Conservation (phyloP, 2,113 vertebrate genomes). For the Pangasianodon hypophthalmus region DNA sequence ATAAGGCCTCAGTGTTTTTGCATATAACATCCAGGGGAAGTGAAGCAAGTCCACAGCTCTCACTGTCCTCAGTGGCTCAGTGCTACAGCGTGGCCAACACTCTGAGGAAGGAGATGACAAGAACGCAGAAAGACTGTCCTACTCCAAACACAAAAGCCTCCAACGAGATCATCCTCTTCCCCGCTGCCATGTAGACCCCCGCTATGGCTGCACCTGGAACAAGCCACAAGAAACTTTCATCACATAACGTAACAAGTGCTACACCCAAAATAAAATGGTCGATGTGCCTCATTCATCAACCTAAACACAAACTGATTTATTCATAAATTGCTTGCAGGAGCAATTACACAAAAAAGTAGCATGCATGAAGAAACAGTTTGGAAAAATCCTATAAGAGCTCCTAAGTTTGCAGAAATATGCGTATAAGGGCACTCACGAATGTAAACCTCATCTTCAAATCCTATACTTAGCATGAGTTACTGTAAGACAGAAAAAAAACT, state of each 20-base stretch:
- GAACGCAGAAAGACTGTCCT: slow-evolving; percentile 89
- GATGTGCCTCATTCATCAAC: not conserved
- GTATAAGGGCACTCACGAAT: not conserved
- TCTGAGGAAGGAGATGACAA: slow-evolving; percentile 90
- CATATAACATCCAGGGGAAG: slow-evolving; percentile 50
- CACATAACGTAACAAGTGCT: not conserved
- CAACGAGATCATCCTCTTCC: slow-evolving; percentile 91
- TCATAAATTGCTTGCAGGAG: not conserved
- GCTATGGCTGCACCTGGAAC: slow-evolving; percentile 89
- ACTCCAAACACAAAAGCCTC: slow-evolving; percentile 91
- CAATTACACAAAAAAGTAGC: not conserved
- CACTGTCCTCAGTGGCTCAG: not conserved
- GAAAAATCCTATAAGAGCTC: not conserved
- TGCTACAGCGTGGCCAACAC: slow-evolving; percentile 91
- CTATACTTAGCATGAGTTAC: not conserved
- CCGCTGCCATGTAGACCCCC: slow-evolving; percentile 93
- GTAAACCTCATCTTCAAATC: not conserved
- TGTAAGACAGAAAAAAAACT: not conserved
- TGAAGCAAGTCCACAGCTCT: slow-evolving; percentile 21
- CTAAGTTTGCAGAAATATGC: not conserved
- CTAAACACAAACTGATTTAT: not conserved
- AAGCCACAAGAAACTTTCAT: not conserved
- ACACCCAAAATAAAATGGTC: not conserved
- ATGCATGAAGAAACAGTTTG: not conserved
- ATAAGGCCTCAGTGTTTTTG: slow-evolving; percentile 62